Evolutionary conservation across 2,888 invertebrate genomes (phyloP), one percentile per base, ranked within the genome.

Genomic region (Steinernema scapterisci): DNA sequence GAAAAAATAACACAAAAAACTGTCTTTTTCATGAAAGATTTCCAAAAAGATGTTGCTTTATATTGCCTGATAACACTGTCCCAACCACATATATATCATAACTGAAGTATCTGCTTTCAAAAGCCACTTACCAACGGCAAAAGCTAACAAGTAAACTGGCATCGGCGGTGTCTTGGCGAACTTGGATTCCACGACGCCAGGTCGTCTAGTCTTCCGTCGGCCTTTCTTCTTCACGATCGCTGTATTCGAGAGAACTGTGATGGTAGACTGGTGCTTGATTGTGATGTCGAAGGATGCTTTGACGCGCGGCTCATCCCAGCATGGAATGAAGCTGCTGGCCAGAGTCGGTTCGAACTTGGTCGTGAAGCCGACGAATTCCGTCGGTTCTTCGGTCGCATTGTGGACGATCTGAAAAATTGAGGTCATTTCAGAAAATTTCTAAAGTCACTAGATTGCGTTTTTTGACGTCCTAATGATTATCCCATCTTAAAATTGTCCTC

Each of bases 61-160:
- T n/a, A n/a, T n/a, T n/a, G n/a, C n/a, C n/a, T n/a, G n/a, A n/a
- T n/a, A n/a, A n/a, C n/a, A n/a, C n/a, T n/a, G n/a, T n/a, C n/a
- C n/a, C n/a, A n/a, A n/a, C n/a, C n/a, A n/a, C n/a, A n/a, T n/a
- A n/a, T n/a, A n/a, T n/a, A n/a, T 48, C 11, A 45, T 70, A 5
- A 5, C 31, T n/a, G 19, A 72, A 16, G 9, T 21, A 11, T 16
- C 31, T n/a, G 27, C 13, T 23, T 16, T 5, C 25, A 74, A 19
- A 25, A 6, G 45, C 9, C 23, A 51, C 80, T 75, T n/a, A 82
- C 86, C 85, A 51, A 87, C 79, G 1, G 84, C 88, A 74, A 87
- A 81, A 21, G 85, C 86, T n/a, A 87, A 54, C 13, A 89, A 85
- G 78, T 89, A 89, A 3, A 88, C 86, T 0, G 89, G 88, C 89